A percentile compares a stretch with the other conserved stretches of the same genome.
phyloP scores from a whole-genome alignment of 2,797 vertebrate species.

The Bovichtus diacanthus region DNA sequence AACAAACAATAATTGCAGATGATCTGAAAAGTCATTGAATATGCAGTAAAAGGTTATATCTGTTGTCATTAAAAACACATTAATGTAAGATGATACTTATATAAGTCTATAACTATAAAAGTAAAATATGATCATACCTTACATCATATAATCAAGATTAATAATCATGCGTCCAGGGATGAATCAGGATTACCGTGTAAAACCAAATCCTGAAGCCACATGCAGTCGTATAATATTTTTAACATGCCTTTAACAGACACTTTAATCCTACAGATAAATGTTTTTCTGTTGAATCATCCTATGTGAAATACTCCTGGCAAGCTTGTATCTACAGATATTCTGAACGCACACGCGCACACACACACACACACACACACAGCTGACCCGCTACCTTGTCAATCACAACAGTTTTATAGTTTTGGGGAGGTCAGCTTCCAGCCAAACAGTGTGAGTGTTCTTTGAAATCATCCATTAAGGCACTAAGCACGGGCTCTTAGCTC shows the following conservation, averaged over 20 bases:
- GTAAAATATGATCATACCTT: not conserved
- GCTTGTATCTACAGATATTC: no score
- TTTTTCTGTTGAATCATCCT: constrained; percentile 3
- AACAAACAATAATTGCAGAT: not conserved
- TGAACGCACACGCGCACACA: no score
- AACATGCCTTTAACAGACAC: not conserved
- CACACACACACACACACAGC: constrained; percentile 14
- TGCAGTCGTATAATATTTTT: not conserved
- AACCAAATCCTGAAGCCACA: not conserved
- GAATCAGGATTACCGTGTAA: not conserved
- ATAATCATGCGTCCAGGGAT: not conserved
- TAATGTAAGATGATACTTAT: not conserved
- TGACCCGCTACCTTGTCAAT: constrained; percentile 61
- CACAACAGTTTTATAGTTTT: constrained; percentile 73
- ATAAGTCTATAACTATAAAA: not conserved
- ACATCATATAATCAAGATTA: not conserved
- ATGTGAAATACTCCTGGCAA: not conserved
- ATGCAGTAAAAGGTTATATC: not conserved
- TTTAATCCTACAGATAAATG: constrained; percentile 27
- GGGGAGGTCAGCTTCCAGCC: constrained; percentile 72
- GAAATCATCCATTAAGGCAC: constrained; percentile 79
- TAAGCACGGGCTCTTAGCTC: constrained; percentile 77
- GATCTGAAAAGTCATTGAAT: not conserved
- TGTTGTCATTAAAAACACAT: not conserved
- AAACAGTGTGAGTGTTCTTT: constrained; percentile 79